Conservation (phyloP, 2,797 vertebrate genomes). For the Myotis findleyi region DNA sequence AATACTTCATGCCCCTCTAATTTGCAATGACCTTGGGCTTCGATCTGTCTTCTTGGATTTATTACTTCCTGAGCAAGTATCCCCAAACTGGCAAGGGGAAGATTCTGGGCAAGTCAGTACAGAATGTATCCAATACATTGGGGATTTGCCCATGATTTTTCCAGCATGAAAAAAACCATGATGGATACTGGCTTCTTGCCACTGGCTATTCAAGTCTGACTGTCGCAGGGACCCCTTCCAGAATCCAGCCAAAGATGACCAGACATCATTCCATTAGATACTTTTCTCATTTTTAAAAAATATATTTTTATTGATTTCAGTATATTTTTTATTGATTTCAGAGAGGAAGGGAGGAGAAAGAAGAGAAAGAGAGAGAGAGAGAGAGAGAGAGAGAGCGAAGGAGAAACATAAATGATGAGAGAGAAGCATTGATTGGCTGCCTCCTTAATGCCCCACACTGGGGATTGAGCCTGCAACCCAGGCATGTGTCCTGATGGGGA, state of each 20-base stretch:
- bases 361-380: too few relatives aligned
- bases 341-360: too few relatives aligned
- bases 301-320: too few relatives aligned
- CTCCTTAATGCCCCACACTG: too few relatives aligned
- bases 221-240: neutral
- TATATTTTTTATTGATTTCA: too few relatives aligned
- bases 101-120: neutral
- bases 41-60: neutral
- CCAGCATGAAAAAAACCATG: neutral
- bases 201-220: neutral
- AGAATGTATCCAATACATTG: neutral
- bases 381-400: too few relatives aligned
- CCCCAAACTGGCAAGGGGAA: neutral
- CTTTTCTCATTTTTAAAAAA: neutral
- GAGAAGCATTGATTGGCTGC: too few relatives aligned
- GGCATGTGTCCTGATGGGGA: too few relatives aligned
- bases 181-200: neutral
- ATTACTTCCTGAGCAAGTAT: constrained; percentile 4
- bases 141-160: neutral
- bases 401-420: too few relatives aligned
- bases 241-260: neutral
- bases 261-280: neutral
- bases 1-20: neutral
- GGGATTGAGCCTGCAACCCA: too few relatives aligned
- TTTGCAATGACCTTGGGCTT: neutral